Evolutionary conservation across 2,113 vertebrate species (phyloP).

Genomic region (Hylia prasina): DNA sequence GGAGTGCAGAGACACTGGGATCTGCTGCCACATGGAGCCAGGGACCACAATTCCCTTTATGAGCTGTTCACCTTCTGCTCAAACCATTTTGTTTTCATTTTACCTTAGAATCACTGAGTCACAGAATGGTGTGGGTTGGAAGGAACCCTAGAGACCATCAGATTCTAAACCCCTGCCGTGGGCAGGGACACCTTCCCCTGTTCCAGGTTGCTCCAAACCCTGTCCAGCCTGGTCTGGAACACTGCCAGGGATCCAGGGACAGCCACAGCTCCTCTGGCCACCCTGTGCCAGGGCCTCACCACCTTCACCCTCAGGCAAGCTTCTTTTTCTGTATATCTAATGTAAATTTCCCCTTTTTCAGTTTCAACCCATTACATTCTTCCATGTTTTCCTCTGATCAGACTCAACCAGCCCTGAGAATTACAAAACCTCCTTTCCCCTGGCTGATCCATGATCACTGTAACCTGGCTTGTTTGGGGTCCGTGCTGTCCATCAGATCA

Average conservation of each 20-base stretch:
- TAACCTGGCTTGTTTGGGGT: background rate
- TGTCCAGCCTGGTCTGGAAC: rapidly evolving
- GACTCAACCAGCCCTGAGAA: background rate
- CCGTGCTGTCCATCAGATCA: background rate
- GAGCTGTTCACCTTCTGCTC: background rate
- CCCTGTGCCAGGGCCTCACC: background rate
- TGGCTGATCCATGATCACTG: background rate
- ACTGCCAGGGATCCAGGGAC: background rate
- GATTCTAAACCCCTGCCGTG: background rate
- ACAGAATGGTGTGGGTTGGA: background rate
- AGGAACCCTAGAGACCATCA: background rate
- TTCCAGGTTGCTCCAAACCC: background rate
- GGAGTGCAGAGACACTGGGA: rapidly evolving
- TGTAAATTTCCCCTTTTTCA: background rate
- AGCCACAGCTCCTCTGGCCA: background rate
- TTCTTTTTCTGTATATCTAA: background rate
- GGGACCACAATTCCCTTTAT: background rate
- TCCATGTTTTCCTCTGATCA: background rate
- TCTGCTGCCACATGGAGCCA: background rate
- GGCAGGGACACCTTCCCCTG: background rate
- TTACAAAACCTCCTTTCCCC: background rate
- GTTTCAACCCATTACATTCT: background rate
- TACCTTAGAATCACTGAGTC: background rate
- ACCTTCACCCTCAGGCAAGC: background rate
- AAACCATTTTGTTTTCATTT: background rate